Evolutionary conservation across 2,113 vertebrate genomes (phyloP), one percentile per base, ranked within the genome.

Genomic region (Thalassarche chlororhynchos): DNA sequence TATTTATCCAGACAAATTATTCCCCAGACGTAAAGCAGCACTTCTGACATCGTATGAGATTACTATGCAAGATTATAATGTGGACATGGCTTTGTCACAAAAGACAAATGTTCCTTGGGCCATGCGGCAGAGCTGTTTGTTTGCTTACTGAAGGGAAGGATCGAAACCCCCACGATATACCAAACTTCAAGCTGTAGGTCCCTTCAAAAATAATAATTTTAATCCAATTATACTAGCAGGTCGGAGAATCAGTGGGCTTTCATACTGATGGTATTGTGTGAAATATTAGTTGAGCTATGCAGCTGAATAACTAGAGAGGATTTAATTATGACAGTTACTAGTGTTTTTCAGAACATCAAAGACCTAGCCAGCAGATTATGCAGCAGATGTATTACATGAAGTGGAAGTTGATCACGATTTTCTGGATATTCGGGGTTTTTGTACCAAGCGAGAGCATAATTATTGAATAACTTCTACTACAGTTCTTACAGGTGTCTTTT

Each of bases 251-350:
- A 54, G 40, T 65, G 87, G 34, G 23, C 57, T 95, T 96, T 95
- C 94, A 75, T 87, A 82, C 52, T 95, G n/a, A 57, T 78, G 79
- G 49, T 89, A 85, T 96, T 97, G 87, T 93, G 79, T 93, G 55
- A 97, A 94, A 96, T 74, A 77, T 40, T 96, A 94, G 84, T 82
- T 66, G 96, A 97, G 74, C 95, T 87, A 24, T 92, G 90, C 94
- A 97, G 64, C 75, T 85, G 55, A 96, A 66, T 94, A 90, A 92
- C 61, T 92, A 72, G 66, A 84, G 68, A 96, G 91, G 90, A 96
- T 97, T 98, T 98, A 97, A 93, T 93, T 93, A 69, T 89, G 90
- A 92, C 60, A 80, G 76, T 92, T 97, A 84, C 72, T 95, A 62
- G 76, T 94, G 80, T 88, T 96, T 89, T 96, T 87, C 44, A 94